Evolutionary conservation across 1,140 invertebrate species (phyloP).

Genomic region (Calliopsis andreniformis): DNA sequence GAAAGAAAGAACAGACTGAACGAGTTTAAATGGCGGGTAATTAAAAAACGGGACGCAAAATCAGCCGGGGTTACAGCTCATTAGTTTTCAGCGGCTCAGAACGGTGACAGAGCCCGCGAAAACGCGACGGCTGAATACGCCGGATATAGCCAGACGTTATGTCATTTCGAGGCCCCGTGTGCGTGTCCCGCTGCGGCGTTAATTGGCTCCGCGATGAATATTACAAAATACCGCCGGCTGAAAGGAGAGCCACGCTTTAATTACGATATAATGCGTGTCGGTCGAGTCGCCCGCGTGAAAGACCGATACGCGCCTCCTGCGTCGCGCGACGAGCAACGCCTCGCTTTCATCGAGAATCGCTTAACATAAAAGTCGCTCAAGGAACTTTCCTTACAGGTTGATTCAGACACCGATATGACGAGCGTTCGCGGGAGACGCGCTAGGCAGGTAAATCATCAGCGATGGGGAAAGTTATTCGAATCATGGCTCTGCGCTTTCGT

Average conservation of each 20-base stretch:
- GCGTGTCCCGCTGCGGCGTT: constrained; percentile 33
- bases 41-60: constrained; percentile 61
- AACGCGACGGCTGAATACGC: constrained; percentile 45
- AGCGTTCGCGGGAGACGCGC: neutral
- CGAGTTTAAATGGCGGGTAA: constrained; percentile 56
- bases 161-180: constrained; percentile 11
- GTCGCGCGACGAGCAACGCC: constrained; percentile 17
- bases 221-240: constrained; percentile 54
- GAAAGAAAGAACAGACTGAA: neutral
- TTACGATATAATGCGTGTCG: constrained; percentile 51
- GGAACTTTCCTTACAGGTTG: constrained; percentile 26
- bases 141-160: constrained; percentile 45
- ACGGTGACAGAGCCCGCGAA: constrained; percentile 50
- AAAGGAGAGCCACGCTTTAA: constrained; percentile 43
- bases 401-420: neutral
- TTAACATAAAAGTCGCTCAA: constrained; percentile 28
- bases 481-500: too few species aligned
- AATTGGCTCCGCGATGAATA: constrained; percentile 55
- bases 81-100: constrained; percentile 55
- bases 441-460: constrained; percentile 12
- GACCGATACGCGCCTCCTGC: neutral
- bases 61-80: constrained; percentile 60
- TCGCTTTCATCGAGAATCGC: constrained; percentile 20
- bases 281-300: constrained; percentile 25
- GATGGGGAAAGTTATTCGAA: neutral